phyloP scores from a whole-genome alignment of 92 coral and sea anemone genomes.

The Anthopleura xanthogrammica region DNA sequence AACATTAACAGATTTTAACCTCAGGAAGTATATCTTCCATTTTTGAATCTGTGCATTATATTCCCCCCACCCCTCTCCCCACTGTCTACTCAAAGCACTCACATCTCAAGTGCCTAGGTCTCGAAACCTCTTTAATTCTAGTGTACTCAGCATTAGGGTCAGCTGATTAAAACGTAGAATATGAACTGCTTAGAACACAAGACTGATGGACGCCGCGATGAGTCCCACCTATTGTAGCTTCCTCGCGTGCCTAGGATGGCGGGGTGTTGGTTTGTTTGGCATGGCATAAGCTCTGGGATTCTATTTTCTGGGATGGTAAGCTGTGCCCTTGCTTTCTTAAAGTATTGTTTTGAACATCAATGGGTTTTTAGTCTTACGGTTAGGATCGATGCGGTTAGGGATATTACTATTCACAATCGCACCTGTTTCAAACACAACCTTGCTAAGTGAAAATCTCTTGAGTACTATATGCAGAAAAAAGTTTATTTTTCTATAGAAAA shows the following conservation, averaged over 20 bases:
- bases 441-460: neutral
- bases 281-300: neutral
- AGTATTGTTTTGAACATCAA: conserved; percentile 10
- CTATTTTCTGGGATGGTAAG: conserved; percentile 4
- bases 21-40: neutral
- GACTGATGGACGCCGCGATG: conserved; percentile 20
- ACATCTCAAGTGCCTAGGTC: conserved; percentile 11
- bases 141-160: conserved; percentile 27
- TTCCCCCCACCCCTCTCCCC: neutral
- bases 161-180: conserved; percentile 62
- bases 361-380: neutral
- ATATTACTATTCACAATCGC: conserved; percentile 10
- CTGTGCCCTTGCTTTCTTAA: neutral
- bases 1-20: too few relatives aligned
- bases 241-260: neutral
- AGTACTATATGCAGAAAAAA: neutral
- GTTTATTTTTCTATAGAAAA: too few relatives aligned
- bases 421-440: neutral
- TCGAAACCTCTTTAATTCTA: conserved; percentile 20
- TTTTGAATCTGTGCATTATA: neutral
- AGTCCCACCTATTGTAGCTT: neutral
- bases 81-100: neutral
- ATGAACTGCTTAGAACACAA: conserved; percentile 46
- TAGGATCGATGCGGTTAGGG: conserved; percentile 27
- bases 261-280: neutral